Conservation (phyloP, 2,113 vertebrate genomes). For the Arothron firmamentum region DNA sequence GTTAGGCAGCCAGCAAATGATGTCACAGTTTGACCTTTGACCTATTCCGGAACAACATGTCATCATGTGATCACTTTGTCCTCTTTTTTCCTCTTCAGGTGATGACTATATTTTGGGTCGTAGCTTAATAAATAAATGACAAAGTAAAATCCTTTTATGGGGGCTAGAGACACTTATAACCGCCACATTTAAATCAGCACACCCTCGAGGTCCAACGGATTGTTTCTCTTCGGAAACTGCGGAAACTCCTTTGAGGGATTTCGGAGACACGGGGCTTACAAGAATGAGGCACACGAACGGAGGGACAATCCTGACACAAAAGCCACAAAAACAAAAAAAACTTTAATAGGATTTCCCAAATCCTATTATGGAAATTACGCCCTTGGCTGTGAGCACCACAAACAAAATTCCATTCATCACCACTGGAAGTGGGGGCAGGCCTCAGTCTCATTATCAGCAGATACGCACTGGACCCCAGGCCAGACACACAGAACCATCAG, state of each 20-base stretch:
- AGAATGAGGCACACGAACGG: background rate
- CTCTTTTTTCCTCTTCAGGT: too few relatives aligned
- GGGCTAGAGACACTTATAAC: too few relatives aligned
- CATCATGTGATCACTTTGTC: too few relatives aligned
- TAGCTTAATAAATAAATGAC: too few relatives aligned
- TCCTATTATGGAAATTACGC: background rate
- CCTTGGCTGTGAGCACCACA: background rate
- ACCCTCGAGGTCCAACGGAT: background rate
- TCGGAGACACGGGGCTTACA: background rate
- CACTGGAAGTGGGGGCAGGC: background rate
- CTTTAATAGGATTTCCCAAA: background rate
- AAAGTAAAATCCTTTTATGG: too few relatives aligned
- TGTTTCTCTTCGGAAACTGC: background rate
- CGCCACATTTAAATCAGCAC: background rate
- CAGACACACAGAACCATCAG: background rate
- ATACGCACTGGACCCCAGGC: background rate
- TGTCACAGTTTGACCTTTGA: too few relatives aligned
- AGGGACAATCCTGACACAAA: background rate
- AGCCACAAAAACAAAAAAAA: background rate
- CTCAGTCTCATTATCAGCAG: background rate
- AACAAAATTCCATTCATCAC: background rate
- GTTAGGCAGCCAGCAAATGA: too few relatives aligned
- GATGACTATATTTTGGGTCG: too few relatives aligned
- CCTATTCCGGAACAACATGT: too few relatives aligned
- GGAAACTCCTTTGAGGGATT: background rate